phyloP scores from a whole-genome alignment of 2,797 vertebrate species.

The Acanthurus lineatus region DNA sequence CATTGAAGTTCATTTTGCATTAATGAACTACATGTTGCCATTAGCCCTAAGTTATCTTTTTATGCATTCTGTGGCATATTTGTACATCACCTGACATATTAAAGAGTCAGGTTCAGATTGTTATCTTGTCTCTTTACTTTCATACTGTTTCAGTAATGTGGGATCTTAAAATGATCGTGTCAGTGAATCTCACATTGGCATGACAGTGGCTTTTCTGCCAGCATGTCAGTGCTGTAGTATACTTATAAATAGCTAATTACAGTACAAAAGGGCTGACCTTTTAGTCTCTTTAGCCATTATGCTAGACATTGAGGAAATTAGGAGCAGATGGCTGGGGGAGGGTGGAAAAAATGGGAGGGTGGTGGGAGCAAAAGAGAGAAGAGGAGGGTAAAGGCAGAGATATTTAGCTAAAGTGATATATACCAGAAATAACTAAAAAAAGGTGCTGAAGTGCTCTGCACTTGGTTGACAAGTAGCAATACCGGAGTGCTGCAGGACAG shows the following conservation, averaged over 20 bases:
- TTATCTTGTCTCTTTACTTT: background rate
- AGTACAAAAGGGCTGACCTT: slow-evolving; percentile 51
- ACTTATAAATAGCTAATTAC: slow-evolving; percentile 72
- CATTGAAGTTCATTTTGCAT: background rate
- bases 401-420: slow-evolving; percentile 1
- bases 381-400: slow-evolving; percentile 11
- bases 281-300: slow-evolving; percentile 57
- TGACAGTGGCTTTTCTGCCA: slow-evolving; percentile 1
- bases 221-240: slow-evolving; percentile 63
- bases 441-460: slow-evolving; percentile 20
- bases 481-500: background rate
- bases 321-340: slow-evolving; percentile 77
- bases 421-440: slow-evolving; percentile 19
- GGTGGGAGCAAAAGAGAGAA: background rate
- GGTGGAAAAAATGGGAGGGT: background rate
- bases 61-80: background rate
- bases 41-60: background rate
- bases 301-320: slow-evolving; percentile 75
- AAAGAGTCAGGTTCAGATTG: background rate
- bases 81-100: background rate
- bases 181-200: background rate
- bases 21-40: background rate
- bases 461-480: background rate
- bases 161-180: background rate
- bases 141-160: background rate